phyloP scores from a whole-genome alignment of 2,888 invertebrate species.

The Drosophila incognita region DNA sequence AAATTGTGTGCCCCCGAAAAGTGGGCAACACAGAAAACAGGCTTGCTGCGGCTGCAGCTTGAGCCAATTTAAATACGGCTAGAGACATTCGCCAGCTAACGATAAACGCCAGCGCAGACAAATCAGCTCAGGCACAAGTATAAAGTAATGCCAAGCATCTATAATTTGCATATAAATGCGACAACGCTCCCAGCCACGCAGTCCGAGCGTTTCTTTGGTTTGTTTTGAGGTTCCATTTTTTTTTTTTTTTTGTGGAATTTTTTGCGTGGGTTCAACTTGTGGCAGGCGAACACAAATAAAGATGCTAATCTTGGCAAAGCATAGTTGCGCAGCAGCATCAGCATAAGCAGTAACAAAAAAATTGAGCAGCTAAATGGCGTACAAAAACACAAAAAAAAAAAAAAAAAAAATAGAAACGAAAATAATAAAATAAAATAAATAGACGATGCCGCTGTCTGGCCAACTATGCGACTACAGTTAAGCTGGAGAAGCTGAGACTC shows the following conservation, averaged over 20 bases:
- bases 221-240: conserved; percentile 17
- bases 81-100: conserved; percentile 60
- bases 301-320: conserved; percentile 76
- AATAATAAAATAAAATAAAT: conserved; percentile 47
- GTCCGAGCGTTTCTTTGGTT: conserved; percentile 52
- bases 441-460: conserved; percentile 50
- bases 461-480: conserved; percentile 49
- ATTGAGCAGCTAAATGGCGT: conserved; percentile 65
- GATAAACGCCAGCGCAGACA: conserved; percentile 74
- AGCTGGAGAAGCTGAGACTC: conserved; percentile 58
- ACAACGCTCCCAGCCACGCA: conserved; percentile 62
- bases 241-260: conserved; percentile 17
- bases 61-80: conserved; percentile 57
- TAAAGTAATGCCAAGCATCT: conserved; percentile 69
- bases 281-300: conserved; percentile 79
- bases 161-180: conserved; percentile 81
- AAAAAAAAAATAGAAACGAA: conserved; percentile 32
- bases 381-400: conserved; percentile 45
- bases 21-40: conserved; percentile 48
- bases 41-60: conserved; percentile 20
- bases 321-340: conserved; percentile 50
- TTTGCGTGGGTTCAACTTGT: conserved; percentile 50
- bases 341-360: conserved; percentile 35
- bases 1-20: conserved; percentile 49
- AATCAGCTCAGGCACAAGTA: conserved; percentile 61